A percentile compares a stretch with the other conserved stretches of the same genome.
These are phyloP conservation scores for Phaethornis superciliosus DNA, from an alignment of 2,113 vertebrate species.

Conservation along the genomic window DNA sequence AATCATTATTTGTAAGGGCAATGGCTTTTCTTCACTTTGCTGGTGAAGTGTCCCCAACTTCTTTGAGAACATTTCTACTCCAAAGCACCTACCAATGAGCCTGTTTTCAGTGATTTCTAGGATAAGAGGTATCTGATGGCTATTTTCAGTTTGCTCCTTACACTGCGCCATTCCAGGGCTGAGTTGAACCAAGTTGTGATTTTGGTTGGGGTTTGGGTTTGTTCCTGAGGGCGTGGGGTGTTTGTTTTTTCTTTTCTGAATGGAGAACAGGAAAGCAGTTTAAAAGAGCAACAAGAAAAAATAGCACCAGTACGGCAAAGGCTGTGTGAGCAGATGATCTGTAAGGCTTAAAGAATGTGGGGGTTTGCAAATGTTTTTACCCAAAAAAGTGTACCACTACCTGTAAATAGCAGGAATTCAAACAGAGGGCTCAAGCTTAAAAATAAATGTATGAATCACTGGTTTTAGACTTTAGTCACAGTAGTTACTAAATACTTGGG, in stretches of 20 bases:
- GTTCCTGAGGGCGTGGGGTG: neutral
- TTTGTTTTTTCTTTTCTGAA: neutral
- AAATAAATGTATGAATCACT: constrained; percentile 49
- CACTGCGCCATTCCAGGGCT: neutral
- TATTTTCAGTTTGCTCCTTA: neutral
- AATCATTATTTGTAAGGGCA: neutral
- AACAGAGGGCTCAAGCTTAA: constrained; percentile 12
- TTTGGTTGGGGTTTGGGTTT: neutral
- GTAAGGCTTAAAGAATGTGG: neutral
- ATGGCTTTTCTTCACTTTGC: neutral
- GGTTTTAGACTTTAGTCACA: constrained; percentile 31
- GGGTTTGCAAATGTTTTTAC: constrained; percentile 36
- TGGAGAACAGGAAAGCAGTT: constrained; percentile 10
- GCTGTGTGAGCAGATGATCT: neutral
- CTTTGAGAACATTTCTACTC: neutral
- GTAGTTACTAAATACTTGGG: neutral
- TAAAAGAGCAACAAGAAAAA: constrained; percentile 4
- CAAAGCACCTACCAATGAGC: neutral
- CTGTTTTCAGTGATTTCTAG: neutral
- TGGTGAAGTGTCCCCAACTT: neutral
- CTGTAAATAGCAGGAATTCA: constrained; percentile 47
- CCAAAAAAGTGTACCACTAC: neutral
- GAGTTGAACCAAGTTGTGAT: neutral
- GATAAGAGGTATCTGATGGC: neutral
- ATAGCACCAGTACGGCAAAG: neutral